Base-by-base conservation (phyloP, 2,113 vertebrate species). In the Coturnix japonica region DNA sequence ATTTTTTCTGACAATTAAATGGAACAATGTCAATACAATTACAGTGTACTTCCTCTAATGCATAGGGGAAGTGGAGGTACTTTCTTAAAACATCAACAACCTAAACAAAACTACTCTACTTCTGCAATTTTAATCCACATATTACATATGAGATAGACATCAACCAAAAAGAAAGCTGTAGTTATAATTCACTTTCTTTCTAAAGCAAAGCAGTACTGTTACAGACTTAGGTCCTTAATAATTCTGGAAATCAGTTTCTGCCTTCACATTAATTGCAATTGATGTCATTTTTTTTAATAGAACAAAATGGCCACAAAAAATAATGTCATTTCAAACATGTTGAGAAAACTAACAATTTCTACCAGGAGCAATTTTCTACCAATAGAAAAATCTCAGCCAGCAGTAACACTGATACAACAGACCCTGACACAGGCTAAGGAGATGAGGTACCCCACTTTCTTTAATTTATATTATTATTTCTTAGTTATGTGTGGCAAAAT, bases 331-430 rank as follows among this genome's bases (percentile, higher is more conserved):
- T 94, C 79, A 92, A 87, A 85, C 53, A 83, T 19, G 22, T 91
- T 18, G 44, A 90, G 60, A 75, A 95, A 94, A 88, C 23, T 13
- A 91, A 93, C 59, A 44, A 69, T 86, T 94, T 90, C 41, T 57
- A 43, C 37, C 74, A 87, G 51, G 88, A 89, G 66, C 53, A 64
- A 80, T 94, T 92, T 95, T 60, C 81, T 21, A 70, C 25, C 21
- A 30, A 65, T 80, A 92, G 37, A 87, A 73, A 64, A 85, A 80
- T 69, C 67, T 57, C 61, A 78, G 44, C 39, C 54, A 89, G 66
- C 89, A 94, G 53, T 17, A 90, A 71, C 26, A 80, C 31, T 57
- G 66, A 75, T 35, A 81, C 7, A 46, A 76, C 0, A 81, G 70
- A 81, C 72, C 35, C 33, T 76, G 35, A 21, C 44, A 65, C 3